A percentile compares a stretch with the other conserved stretches of the same genome.
These are phyloP conservation scores for Rhizomys pruinosus DNA, from an alignment of 2,113 vertebrate genomes.

Conservation along the genomic window DNA sequence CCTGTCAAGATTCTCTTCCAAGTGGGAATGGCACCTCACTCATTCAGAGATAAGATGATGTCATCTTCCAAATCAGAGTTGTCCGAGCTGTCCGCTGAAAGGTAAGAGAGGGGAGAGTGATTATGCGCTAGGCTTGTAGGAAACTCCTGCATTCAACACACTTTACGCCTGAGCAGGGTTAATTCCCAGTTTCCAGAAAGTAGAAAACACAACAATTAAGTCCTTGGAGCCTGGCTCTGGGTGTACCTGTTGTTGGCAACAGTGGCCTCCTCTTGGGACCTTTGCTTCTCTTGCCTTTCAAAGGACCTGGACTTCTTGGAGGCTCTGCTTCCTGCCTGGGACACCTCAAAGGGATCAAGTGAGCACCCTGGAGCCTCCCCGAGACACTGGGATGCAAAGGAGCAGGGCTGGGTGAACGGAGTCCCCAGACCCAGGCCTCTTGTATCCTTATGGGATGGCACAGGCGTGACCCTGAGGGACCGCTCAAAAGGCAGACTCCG, in stretches of 20 bases:
- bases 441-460: not conserved
- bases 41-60: constrained; percentile 95
- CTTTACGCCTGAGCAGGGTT: not conserved
- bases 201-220: constrained; percentile 73
- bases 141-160: not conserved
- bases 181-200: constrained; percentile 64
- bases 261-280: constrained; percentile 24
- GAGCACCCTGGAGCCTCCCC: not conserved
- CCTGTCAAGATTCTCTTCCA: constrained; percentile 79
- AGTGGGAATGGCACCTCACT: constrained; percentile 81
- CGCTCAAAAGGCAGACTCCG: not conserved
- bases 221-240: constrained; percentile 67
- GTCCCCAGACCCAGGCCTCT: not conserved
- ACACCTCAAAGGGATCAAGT: not conserved
- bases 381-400: not conserved
- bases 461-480: not conserved
- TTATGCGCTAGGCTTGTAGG: constrained; percentile 52
- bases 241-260: constrained; percentile 41
- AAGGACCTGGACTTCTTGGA: not conserved
- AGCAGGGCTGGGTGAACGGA: not conserved
- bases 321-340: constrained; percentile 34
- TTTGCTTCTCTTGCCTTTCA: constrained; percentile 30
- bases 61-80: constrained; percentile 99
- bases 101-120: constrained; percentile 72
- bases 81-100: constrained; percentile 95